Base-by-base conservation (phyloP, 1,140 invertebrate genomes). In the Bombus terrestris region DNA sequence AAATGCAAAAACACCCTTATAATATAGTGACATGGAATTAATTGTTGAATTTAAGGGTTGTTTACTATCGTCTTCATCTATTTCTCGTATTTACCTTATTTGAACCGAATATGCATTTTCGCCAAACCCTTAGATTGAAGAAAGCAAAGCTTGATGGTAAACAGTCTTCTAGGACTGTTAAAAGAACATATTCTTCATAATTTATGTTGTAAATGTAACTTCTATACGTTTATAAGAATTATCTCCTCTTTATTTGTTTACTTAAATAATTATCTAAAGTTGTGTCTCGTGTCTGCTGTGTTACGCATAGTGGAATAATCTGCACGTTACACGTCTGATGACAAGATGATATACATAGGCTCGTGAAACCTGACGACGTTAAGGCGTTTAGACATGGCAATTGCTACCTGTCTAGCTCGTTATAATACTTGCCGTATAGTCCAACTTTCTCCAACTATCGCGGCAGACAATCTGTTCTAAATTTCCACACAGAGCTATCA, bases 361-460 rank as follows among this genome's bases (percentile, higher is more conserved):
- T 9, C 41, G n/a, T n/a, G 41, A 75, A 75, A 57, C 47, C 47
- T 47, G 47, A 75, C 73, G 13, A 75, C 32, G 47, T 75, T 75
- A 37, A 75, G n/a, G 43, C 22, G 43, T 75, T 75, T 53, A 53
- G 47, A 75, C 73, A 25, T 53, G n/a, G 73, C 73, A 35, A 57
- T 75, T 57, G 73, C 47, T 37, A 75, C 47, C 47, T 35, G 73
- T 75, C 73, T 28, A 10, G 32, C 47, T 57, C 32, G 32, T 53
- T 47, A 53, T 53, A 75, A 53, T 9, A 75, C 22, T 57, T 37
- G 22, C 32, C 9, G 0, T 13, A 47, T 47, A 25, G 25, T 13
- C 6, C 25, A 37, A 75, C 9, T 57, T 35, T 10, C 47, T 25
- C 32, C 1, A 57, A 35, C 73, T 75, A 28, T 37, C 18, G 22